phyloP scores from a whole-genome alignment of 2,797 vertebrate genomes.

The Eupleurogrammus muticus region DNA sequence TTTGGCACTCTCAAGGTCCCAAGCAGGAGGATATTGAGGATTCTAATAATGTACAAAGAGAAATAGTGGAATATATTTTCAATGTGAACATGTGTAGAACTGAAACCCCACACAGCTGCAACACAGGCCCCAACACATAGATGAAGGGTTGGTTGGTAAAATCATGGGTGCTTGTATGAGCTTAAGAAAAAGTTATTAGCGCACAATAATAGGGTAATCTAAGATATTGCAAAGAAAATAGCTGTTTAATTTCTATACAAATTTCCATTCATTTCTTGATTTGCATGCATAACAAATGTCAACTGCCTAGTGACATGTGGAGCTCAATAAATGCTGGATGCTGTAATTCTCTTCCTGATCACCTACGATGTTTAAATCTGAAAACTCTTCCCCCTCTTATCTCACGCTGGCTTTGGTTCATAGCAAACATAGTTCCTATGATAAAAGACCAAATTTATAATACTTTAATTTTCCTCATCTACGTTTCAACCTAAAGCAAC shows the following conservation, averaged over 20 bases:
- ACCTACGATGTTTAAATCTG: conserved; percentile 1
- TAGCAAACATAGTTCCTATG: background rate
- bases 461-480: background rate
- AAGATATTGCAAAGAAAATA: background rate
- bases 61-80: too few relatives aligned
- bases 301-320: too few relatives aligned
- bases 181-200: background rate
- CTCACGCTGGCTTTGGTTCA: background rate
- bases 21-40: background rate
- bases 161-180: background rate
- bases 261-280: too few relatives aligned
- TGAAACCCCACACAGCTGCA: background rate
- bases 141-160: too few relatives aligned
- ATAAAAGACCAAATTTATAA: background rate
- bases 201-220: background rate
- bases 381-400: background rate
- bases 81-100: too few relatives aligned
- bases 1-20: conserved; percentile 12
- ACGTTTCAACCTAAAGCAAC: too few relatives aligned
- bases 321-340: conserved; percentile 8
- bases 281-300: background rate
- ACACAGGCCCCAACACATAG: background rate
- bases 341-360: background rate
- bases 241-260: too few relatives aligned
- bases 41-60: too few relatives aligned